A percentile compares a stretch with the other conserved stretches of the same genome.
Conservation (phyloP, 2,888 invertebrate species). For the Erebia aethiops region DNA sequence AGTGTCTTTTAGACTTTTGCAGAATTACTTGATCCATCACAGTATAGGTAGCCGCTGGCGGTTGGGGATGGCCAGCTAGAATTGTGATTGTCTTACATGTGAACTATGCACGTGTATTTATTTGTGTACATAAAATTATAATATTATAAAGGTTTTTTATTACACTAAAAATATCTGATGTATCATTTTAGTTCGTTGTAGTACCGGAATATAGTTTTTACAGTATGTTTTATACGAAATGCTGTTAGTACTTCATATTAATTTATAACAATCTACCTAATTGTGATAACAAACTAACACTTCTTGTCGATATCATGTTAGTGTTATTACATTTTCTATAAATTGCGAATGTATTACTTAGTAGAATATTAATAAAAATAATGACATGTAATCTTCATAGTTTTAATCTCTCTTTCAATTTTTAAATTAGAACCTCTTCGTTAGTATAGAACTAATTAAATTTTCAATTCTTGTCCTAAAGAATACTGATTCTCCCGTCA, state of each 20-base stretch:
- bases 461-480: slow-evolving; percentile 17
- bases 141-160: slow-evolving; percentile 46
- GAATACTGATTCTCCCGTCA: slow-evolving; percentile 6
- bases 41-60: slow-evolving; percentile 30
- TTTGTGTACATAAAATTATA: slow-evolving; percentile 64
- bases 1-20: background rate
- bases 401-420: slow-evolving; percentile 1
- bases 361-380: slow-evolving; percentile 22
- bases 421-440: background rate
- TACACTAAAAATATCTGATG: slow-evolving; percentile 9
- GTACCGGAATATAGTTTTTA: background rate
- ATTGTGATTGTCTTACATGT: slow-evolving; percentile 45
- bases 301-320: slow-evolving; percentile 26
- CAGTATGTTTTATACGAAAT: slow-evolving; percentile 11
- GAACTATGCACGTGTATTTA: slow-evolving; percentile 53
- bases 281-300: background rate
- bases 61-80: slow-evolving; percentile 60
- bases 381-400: slow-evolving; percentile 11
- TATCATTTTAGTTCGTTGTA: background rate
- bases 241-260: background rate
- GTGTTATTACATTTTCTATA: slow-evolving; percentile 21
- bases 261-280: background rate
- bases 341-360: slow-evolving; percentile 30
- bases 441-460: background rate
- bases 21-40: too few relatives aligned